Evolutionary conservation across 2,113 vertebrate genomes (phyloP), one percentile per base, ranked within the genome.

Genomic region (Misgurnus mizolepis): DNA sequence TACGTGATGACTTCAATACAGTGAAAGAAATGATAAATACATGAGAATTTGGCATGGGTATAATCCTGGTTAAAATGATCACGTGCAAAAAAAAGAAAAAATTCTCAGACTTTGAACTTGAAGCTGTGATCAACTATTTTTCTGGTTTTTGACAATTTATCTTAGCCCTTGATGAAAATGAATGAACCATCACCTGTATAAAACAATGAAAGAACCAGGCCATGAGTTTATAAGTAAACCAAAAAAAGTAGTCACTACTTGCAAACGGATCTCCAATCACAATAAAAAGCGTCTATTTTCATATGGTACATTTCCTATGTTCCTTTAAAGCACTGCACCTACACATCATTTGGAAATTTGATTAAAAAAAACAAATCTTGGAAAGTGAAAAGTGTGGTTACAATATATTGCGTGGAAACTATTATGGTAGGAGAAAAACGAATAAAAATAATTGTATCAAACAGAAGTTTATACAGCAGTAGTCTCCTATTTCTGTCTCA

Each of bases 401-500:
- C 72, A 55, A 78, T 67, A 34, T 69, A 74, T 10, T 47, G 56
- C 65, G 55, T 74, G 74, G 14, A 55, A 41, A 60, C 22, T 47
- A 88, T 84, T 86, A 87, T 88, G 85, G 89, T 83, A 84, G 89
- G 87, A 62, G 83, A 81, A 82, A 88, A 80, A 84, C 87, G 39
- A 43, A 47, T 43, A 27, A 77, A 67, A 70, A 85, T 84, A 1
- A 12, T 70, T 62, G 15, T 34, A 69, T 80, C 76, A 68, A 69
- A 76, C 22, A 62, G 70, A 75, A 62, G 66, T 65, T 90, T 86
- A 64, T 91, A 93, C 92, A 93, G 92, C 92, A 93, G 92, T 91
- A 88, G 88, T 91, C 88, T 87, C 84, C 89, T 53, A 58, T 74
- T 65, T 73, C 60, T 88, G 90, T 81, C 39, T 64, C 81, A 72